Evolutionary conservation across 2,113 vertebrate species (phyloP).

Genomic region (Centrocercus urophasianus): DNA sequence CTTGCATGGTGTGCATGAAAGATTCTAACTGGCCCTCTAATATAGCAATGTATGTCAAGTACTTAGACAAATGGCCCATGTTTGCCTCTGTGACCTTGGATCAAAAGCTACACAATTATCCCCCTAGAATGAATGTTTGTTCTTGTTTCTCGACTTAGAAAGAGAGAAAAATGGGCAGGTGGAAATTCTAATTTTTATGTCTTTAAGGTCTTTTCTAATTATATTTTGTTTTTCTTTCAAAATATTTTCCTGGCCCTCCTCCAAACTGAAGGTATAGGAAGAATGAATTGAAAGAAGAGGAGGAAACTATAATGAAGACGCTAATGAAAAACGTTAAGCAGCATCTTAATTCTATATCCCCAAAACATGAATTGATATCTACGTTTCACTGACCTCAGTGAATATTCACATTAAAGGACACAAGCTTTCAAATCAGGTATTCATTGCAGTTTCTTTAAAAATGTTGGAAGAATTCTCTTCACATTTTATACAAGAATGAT

Average conservation of each 20-base stretch:
- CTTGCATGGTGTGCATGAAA: not conserved
- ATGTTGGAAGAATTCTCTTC: not conserved
- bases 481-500: not conserved
- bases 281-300: not conserved
- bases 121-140: not conserved
- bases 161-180: not conserved
- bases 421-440: not conserved
- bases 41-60: not conserved
- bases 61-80: not conserved
- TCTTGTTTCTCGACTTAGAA: not conserved
- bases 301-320: not conserved
- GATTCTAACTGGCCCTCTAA: not conserved
- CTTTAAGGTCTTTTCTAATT: not conserved
- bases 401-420: not conserved
- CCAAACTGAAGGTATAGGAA: not conserved
- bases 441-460: not conserved
- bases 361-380: not conserved
- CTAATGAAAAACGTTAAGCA: not conserved
- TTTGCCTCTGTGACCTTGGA: not conserved
- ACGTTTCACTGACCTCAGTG: not conserved
- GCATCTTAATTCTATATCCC: not conserved
- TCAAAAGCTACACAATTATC: not conserved
- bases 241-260: not conserved
- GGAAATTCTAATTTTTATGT: not conserved
- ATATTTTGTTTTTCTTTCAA: not conserved